A percentile compares a stretch with the other conserved stretches of the same genome.
Evolutionary conservation across 2,888 invertebrate genomes (phyloP).

Genomic region (Venusia cambrica): DNA sequence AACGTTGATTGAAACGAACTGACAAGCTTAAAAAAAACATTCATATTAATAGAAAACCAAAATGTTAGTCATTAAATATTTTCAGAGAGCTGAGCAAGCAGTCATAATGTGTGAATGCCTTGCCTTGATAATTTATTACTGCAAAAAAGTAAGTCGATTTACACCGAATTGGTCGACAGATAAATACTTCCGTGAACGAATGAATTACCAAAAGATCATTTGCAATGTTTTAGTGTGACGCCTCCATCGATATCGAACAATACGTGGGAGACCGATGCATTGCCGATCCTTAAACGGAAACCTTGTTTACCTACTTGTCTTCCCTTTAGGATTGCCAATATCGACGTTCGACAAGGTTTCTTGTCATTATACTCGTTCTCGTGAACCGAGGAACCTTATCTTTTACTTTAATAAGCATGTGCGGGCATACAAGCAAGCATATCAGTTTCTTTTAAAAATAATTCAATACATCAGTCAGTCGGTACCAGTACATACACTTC

Average conservation of each 20-base stretch:
- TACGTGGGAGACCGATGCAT: slow-evolving; percentile 75
- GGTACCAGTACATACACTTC: slow-evolving; percentile 42
- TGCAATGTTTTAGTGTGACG: slow-evolving; percentile 65
- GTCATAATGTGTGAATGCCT: slow-evolving; percentile 3
- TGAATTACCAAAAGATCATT: slow-evolving; percentile 65
- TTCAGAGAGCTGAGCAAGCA: no score
- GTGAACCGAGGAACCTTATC: slow-evolving; percentile 51
- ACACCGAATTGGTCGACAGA: slow-evolving; percentile 43
- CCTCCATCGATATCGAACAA: slow-evolving; percentile 61
- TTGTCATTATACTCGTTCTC: slow-evolving; percentile 52
- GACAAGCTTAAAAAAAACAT: no score
- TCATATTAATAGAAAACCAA: no score
- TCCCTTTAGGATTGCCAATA: slow-evolving; percentile 66
- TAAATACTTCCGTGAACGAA: slow-evolving; percentile 70
- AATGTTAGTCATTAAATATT: slow-evolving; percentile 3
- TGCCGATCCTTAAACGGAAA: slow-evolving; percentile 67
- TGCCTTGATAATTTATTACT: slow-evolving; percentile 9
- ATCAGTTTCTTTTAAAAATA: slow-evolving; percentile 42
- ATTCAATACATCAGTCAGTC: slow-evolving; percentile 53
- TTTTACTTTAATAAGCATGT: slow-evolving; percentile 48
- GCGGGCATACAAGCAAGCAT: slow-evolving; percentile 31
- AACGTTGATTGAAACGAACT: slow-evolving; percentile 10
- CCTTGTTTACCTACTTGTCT: slow-evolving; percentile 71
- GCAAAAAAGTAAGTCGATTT: slow-evolving; percentile 35
- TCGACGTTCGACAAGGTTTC: slow-evolving; percentile 56